Conservation (phyloP, 2,797 vertebrate genomes). For the Heterohyrax brucei region DNA sequence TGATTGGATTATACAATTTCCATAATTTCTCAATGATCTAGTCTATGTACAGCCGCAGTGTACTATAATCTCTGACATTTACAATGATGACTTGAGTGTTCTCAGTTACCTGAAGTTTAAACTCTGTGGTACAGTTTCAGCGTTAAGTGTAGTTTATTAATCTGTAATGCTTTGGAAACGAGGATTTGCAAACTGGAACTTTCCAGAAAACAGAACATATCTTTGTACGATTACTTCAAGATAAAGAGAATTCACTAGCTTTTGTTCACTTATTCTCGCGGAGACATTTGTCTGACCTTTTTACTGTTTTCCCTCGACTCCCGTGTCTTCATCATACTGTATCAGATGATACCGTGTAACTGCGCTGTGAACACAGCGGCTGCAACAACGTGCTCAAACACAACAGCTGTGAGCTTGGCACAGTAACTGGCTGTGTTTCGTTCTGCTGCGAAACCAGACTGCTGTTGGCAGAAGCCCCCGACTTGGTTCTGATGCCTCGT, state of each 20-base stretch:
- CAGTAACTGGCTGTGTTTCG: too few species aligned
- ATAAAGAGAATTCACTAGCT: background rate
- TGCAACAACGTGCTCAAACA: too few species aligned
- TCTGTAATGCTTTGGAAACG: background rate
- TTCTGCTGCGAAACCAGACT: too few species aligned
- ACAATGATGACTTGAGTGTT: fast-evolving
- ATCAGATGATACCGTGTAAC: too few species aligned
- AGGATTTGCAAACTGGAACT: background rate
- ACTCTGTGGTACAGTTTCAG: background rate
- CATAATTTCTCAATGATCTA: fast-evolving
- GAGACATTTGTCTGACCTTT: background rate
- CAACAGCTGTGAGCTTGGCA: too few species aligned
- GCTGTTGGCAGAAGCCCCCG: too few species aligned
- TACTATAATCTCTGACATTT: fast-evolving
- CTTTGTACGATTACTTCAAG: background rate
- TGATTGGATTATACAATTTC: fast-evolving
- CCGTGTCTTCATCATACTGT: background rate
- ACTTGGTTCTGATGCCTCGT: too few species aligned
- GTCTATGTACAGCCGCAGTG: fast-evolving
- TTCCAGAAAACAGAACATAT: background rate
- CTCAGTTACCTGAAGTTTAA: background rate
- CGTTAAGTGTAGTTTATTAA: background rate
- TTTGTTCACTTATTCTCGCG: background rate
- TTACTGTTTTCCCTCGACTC: background rate
- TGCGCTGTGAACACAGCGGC: too few species aligned